Evolutionary conservation across 2,888 invertebrate species (phyloP), one percentile per base, ranked within the genome.

Genomic region (Andrena praecox): DNA sequence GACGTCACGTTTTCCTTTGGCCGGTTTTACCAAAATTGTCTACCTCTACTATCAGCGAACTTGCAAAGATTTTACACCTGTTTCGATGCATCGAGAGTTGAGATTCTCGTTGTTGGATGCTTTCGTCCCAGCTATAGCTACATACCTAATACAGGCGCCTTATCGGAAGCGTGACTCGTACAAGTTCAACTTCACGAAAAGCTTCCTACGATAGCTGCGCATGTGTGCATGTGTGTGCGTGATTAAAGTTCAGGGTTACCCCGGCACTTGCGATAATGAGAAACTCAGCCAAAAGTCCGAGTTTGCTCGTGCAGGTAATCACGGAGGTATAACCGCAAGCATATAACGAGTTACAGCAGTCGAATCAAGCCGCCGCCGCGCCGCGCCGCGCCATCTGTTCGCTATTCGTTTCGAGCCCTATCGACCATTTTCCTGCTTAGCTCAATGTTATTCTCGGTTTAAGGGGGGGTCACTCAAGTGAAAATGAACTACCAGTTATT

Each of bases 251-350:
- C 67, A 80, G 78, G 85, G 84, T 86, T 86, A 80, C 79, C 52
- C 67, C 7, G 77, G 68, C 73, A 64, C 60, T 60, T 24, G 79
- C 75, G 74, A 81, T 85, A 85, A 86, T 85, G 79, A 72, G 84
- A 76, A 78, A 82, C 66, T 80, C 82, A 52, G 81, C 54, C 76
- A 33, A 60, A 77, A 84, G 84, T 79, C 72, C 60, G 66, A 66
- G 70, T 79, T 80, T 76, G 72, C 83, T 82, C 86, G 80, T 78
- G 80, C 82, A 74, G 87, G 72, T 87, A 87, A 87, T 87, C 82
- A 78, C 70, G 70, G 71, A 24, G 77, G 73, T 85, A 54, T 76
- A 72, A 80, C 80, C 80, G 77, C 77, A 69, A 42, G 68, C 71
- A 63, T 79, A 71, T 75, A 84, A 84, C 84, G 75, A 84, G 80